Evolutionary conservation across 2,113 vertebrate species (phyloP).

Genomic region (Pomatorhinus ruficollis): DNA sequence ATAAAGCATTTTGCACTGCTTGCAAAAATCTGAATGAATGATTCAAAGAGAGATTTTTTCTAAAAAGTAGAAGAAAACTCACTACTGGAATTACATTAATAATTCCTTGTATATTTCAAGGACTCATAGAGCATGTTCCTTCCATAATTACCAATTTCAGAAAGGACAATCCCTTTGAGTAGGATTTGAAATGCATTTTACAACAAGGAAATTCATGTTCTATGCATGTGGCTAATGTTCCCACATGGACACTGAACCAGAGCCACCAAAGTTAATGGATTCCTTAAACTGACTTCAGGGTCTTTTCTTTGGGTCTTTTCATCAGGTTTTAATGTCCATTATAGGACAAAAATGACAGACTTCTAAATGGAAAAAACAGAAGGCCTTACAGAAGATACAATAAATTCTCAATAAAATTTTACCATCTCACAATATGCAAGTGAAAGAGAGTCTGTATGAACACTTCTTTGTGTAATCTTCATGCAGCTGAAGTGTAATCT

Average conservation of each 20-base stretch:
- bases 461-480: neutral
- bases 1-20: slow-evolving; percentile 58
- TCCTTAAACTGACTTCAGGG: neutral
- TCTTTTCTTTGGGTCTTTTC: neutral
- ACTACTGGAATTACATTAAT: slow-evolving; percentile 33
- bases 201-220: slow-evolving; percentile 20
- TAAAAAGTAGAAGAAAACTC: slow-evolving; percentile 32
- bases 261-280: neutral
- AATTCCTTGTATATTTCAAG: slow-evolving; percentile 39
- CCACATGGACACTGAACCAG: neutral
- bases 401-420: neutral
- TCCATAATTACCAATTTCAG: neutral
- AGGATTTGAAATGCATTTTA: slow-evolving; percentile 29
- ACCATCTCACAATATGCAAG: neutral
- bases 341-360: neutral
- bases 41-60: slow-evolving; percentile 32
- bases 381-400: neutral
- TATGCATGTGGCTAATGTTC: neutral
- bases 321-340: neutral
- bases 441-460: neutral
- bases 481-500: neutral
- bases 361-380: neutral
- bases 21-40: slow-evolving; percentile 64
- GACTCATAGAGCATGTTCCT: neutral
- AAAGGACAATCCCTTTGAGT: neutral